A percentile compares a stretch with the other conserved stretches of the same genome.
Conservation (phyloP, 2,888 invertebrate species). For the Sarcophaga rosellei region DNA sequence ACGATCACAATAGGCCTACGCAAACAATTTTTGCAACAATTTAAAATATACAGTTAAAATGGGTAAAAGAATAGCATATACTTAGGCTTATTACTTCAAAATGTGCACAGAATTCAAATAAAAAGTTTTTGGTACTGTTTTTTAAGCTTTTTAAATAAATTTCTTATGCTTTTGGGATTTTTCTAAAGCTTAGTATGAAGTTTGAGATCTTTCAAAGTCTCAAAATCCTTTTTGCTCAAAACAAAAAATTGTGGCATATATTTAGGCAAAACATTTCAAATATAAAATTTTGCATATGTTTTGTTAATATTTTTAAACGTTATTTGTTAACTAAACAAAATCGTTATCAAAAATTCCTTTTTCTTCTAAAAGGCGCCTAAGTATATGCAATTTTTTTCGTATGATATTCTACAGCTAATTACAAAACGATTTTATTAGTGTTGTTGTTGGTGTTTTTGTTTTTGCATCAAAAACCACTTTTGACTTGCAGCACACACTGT, state of each 20-base stretch:
- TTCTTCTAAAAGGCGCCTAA: neutral
- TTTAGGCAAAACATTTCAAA: neutral
- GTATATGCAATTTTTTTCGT: neutral
- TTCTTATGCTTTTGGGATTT: too few species aligned
- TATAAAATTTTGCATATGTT: neutral
- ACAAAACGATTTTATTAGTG: constrained; percentile 41
- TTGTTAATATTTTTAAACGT: neutral
- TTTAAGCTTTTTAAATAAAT: too few species aligned
- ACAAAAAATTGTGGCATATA: neutral
- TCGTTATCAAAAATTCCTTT: neutral
- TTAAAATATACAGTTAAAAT: too few species aligned
- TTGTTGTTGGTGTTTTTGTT: neutral
- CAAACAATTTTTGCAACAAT: too few species aligned
- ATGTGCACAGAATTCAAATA: too few species aligned
- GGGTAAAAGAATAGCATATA: too few species aligned
- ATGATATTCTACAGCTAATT: constrained; percentile 52
- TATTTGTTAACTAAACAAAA: neutral
- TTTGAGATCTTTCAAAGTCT: too few species aligned
- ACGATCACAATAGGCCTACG: too few species aligned
- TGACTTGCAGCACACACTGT: constrained; percentile 32
- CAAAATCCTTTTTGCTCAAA: too few species aligned
- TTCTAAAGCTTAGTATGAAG: too few species aligned
- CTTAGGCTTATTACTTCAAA: too few species aligned
- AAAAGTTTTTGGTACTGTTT: too few species aligned
- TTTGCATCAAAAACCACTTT: constrained; percentile 57